Percentiles rank a stretch among this genome's conserved stretches.
Conservation (phyloP, 2,888 invertebrate species). For the Digitonthophagus gazella region DNA sequence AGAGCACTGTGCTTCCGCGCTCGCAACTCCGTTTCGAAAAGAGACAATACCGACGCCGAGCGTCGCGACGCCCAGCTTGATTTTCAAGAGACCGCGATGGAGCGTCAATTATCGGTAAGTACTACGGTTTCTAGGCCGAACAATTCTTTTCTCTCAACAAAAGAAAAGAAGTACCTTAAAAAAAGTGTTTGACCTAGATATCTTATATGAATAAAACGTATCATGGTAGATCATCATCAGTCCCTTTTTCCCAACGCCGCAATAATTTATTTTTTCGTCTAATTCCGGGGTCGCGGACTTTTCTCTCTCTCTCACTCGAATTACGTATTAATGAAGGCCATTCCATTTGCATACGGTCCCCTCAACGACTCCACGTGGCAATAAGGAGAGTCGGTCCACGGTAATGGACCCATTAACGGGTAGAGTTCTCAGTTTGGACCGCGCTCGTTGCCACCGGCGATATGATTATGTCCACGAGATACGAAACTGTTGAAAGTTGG, state of each 20-base stretch:
- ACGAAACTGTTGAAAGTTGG: conserved; percentile 19
- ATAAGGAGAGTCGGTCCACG: conserved; percentile 43
- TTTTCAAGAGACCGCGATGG: not conserved
- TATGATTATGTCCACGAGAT: conserved; percentile 46
- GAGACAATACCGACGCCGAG: conserved; percentile 43
- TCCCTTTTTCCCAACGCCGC: conserved; percentile 35
- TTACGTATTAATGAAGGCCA: conserved; percentile 46
- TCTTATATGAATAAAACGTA: no score
- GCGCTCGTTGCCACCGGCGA: no score
- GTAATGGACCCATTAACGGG: conserved; percentile 49
- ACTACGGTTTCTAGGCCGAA: not conserved
- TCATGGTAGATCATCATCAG: no score
- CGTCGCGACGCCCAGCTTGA: conserved; percentile 4
- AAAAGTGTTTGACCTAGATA: no score
- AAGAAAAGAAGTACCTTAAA: no score
- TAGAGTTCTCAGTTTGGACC: conserved; percentile 38
- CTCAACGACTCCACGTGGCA: conserved; percentile 39
- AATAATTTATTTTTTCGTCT: conserved; percentile 39
- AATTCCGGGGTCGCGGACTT: conserved; percentile 35
- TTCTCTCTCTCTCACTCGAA: conserved; percentile 36
- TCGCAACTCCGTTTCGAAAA: conserved; percentile 42
- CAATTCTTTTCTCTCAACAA: no score
- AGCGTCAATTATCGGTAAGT: not conserved
- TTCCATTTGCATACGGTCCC: conserved; percentile 45
- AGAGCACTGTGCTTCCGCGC: conserved; percentile 34